Evolutionary conservation across 2,888 invertebrate species (phyloP), one percentile per base, ranked within the genome.

Genomic region (Noctua janthe): DNA sequence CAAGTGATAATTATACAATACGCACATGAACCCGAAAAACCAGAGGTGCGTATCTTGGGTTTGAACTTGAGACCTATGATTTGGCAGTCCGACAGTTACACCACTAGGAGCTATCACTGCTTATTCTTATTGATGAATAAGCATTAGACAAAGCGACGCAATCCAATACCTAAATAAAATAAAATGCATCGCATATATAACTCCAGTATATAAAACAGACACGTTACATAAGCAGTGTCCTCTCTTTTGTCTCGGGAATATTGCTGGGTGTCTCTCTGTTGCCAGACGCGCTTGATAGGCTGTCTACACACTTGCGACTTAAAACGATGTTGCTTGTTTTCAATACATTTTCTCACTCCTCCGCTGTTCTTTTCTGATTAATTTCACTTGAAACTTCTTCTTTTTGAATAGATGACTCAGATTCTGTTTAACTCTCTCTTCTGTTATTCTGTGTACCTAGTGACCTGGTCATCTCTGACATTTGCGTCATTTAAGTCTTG

Each of bases 231-330:
- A 67, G 56, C 23, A 13, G 17, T 51, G 75, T 72, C 62, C 62
- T 75, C 51, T 64, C 73, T 76, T 77, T 75, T 81, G 72, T 76
- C 72, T 80, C 54, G 56, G 49, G 51, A 56, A 73, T 66, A 81
- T 80, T 81, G 86, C 59, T 64, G 62, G 64, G 23, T 56, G 56
- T 66, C 69, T 35, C 35, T 10, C 43, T 76, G 87, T 87, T 87
- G 71, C 88, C 39, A 64, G 54, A 86, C 54, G 59, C 15, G 62
- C 39, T 64, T 49, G 0, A 49, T 66, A 86, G 72, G 84, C 20
- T 1, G 3, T 15, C 64, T 59, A 49, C 74, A 80, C n/a, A 69
- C 43, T 43, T 15, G 1, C 69, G 84, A 84, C 69, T 80, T 66
- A 20, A n/a, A n/a, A 1, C 39, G 35, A 70, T 15, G 15, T 47